Evolutionary conservation across 2,888 invertebrate genomes (phyloP), one percentile per base, ranked within the genome.

Genomic region (Nomada ferruginata): DNA sequence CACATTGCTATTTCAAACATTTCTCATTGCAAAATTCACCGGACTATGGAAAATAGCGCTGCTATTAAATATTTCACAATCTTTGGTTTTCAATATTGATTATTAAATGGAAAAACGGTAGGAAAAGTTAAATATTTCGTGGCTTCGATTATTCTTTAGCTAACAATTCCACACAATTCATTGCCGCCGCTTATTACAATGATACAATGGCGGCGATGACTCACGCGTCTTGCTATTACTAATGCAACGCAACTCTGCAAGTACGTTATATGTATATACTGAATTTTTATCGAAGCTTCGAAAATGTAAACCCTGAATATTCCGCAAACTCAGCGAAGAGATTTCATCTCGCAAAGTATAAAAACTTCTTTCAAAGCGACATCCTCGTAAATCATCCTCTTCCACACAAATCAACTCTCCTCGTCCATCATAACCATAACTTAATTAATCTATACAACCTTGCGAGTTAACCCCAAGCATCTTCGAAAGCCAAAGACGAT

Each of bases 151-250:
- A n/a, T 7, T 42, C 4, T 23, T 26, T 23, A 23, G n/a, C 9
- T 10, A 13, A 15, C 3, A 47, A 47, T 13, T 47, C 15, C 47
- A 15, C 47, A 5, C 65, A 23, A 55, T 23, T 18, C 18, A 0
- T 0, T 11, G 47, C 26, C 47, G n/a, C 15, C 18, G 15, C 18
- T 69, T 68, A 23, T 29, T 52, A 36, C 15, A 23, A 47, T 23
- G 20, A n/a, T 47, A 60, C 65, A 59, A 64, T 79, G 65, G 65
- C 69, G 65, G 20, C 55, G 79, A 74, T 81, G 79, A 74, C 50
- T 81, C 79, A 57, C 65, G 20, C 55, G 23, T 26, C 29, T 18
- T 42, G 50, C 59, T 9, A 42, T 53, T 65, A 44, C 15, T 7
- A 5, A 36, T 23, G 13, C 44, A 59, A 29, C 18, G 11, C n/a